phyloP scores from a whole-genome alignment of 2,113 vertebrate genomes.

The Stegastes partitus region DNA sequence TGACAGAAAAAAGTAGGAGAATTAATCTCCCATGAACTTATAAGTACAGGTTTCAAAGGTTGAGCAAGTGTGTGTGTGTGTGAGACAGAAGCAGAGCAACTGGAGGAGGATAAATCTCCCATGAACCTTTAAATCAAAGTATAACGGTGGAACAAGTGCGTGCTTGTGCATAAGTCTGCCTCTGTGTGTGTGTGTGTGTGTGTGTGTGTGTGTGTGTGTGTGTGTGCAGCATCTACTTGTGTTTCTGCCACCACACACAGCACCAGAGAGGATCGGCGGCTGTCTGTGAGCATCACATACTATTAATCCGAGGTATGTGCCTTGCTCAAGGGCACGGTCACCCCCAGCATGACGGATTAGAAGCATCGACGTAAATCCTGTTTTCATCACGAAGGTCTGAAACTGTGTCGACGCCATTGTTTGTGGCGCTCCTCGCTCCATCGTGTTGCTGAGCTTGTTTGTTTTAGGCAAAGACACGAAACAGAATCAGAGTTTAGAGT shows the following conservation, averaged over 20 bases:
- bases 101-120: conserved; percentile 45
- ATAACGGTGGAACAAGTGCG: conserved; percentile 40
- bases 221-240: background rate
- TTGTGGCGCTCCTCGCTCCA: conserved; percentile 3
- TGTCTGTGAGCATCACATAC: conserved; percentile 28
- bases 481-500: no score
- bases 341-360: conserved; percentile 58
- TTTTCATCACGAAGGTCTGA: conserved; percentile 36
- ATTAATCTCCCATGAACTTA: conserved; percentile 63
- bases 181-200: background rate
- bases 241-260: conserved; percentile 8
- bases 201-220: no score
- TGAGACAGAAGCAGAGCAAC: conserved; percentile 11
- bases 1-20: conserved; percentile 42
- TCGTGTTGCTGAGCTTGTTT: background rate
- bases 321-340: conserved; percentile 63
- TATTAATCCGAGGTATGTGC: conserved; percentile 59
- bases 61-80: conserved; percentile 35
- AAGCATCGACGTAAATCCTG: conserved; percentile 61
- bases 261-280: conserved; percentile 1
- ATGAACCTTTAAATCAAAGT: conserved; percentile 57
- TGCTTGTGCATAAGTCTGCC: conserved; percentile 31
- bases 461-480: background rate
- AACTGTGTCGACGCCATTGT: conserved; percentile 42
- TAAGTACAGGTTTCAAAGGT: conserved; percentile 60